Evolutionary conservation across 2,888 invertebrate species (phyloP).

Genomic region (Leucophora obtusa): DNA sequence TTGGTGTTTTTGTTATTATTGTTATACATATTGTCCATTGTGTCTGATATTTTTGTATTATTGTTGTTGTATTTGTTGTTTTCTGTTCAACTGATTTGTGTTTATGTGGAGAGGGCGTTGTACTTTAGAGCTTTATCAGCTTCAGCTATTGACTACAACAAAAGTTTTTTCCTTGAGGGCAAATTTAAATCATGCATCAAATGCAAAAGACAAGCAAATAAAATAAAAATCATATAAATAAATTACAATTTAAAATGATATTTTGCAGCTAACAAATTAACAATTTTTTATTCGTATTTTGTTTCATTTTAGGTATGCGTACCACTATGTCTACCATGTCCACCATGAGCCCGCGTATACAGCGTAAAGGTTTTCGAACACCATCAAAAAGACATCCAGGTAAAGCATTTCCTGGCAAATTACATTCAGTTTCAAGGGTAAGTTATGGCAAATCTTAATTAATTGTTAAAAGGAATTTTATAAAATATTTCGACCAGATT

Average conservation of each 20-base stretch:
- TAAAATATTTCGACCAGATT: too few species aligned
- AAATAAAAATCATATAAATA: conserved; percentile 11
- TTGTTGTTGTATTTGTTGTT: conserved; percentile 22
- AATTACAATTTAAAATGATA: conserved; percentile 30
- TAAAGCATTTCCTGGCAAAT: conserved; percentile 78
- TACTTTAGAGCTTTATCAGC: conserved; percentile 63
- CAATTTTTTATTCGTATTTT: not conserved
- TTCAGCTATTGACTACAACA: conserved; percentile 43
- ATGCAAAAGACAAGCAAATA: conserved; percentile 25
- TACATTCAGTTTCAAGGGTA: conserved; percentile 80
- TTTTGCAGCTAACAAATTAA: not conserved
- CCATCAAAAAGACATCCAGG: conserved; percentile 82
- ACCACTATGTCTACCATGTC: conserved; percentile 87
- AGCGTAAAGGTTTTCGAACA: conserved; percentile 84
- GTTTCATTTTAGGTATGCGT: conserved; percentile 81
- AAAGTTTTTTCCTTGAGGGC: conserved; percentile 50
- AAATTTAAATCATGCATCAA: conserved; percentile 61
- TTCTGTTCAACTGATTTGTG: conserved; percentile 12
- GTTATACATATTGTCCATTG: conserved; percentile 17
- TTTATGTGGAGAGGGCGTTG: conserved; percentile 61
- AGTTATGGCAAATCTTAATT: conserved; percentile 51
- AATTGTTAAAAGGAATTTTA: too few species aligned
- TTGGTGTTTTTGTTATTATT: conserved; percentile 40
- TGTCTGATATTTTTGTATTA: conserved; percentile 33
- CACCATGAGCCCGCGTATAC: conserved; percentile 83